Evolutionary conservation across 2,113 vertebrate genomes (phyloP).

Genomic region (Macquaria australasica): DNA sequence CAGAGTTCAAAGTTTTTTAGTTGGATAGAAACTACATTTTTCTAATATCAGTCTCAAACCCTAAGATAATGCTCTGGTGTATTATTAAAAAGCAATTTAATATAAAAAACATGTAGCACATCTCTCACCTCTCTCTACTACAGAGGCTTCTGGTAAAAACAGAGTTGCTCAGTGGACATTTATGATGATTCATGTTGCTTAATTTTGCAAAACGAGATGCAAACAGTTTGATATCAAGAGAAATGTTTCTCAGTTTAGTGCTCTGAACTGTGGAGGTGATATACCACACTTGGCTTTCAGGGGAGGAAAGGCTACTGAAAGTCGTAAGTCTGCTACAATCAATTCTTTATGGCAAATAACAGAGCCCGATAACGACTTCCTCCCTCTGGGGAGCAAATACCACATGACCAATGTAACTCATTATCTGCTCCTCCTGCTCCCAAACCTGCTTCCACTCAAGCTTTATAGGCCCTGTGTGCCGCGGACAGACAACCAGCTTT

Average conservation of each 20-base stretch:
- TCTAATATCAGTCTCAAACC: not conserved
- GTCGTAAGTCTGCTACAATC: conserved; percentile 60
- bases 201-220: conserved; percentile 3
- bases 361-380: conserved; percentile 73
- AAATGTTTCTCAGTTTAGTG: conserved; percentile 7
- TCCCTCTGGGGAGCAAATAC: conserved; percentile 64
- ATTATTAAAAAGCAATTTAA: not conserved
- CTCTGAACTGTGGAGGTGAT: not conserved
- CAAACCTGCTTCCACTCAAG: conserved; percentile 83
- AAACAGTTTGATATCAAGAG: not conserved
- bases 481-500: conserved; percentile 68
- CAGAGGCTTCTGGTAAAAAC: not conserved
- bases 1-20: not conserved
- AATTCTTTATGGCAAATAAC: conserved; percentile 68
- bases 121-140: not conserved
- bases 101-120: not conserved
- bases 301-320: conserved; percentile 32
- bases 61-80: not conserved
- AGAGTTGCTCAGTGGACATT: conserved; percentile 5
- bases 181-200: conserved; percentile 5
- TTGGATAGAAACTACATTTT: not conserved
- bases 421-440: conserved; percentile 71
- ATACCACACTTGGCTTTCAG: not conserved
- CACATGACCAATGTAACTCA: conserved; percentile 78
- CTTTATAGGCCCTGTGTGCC: conserved; percentile 62